phyloP scores from a whole-genome alignment of 2,888 invertebrate species.

The Therioaphis trifolii region DNA sequence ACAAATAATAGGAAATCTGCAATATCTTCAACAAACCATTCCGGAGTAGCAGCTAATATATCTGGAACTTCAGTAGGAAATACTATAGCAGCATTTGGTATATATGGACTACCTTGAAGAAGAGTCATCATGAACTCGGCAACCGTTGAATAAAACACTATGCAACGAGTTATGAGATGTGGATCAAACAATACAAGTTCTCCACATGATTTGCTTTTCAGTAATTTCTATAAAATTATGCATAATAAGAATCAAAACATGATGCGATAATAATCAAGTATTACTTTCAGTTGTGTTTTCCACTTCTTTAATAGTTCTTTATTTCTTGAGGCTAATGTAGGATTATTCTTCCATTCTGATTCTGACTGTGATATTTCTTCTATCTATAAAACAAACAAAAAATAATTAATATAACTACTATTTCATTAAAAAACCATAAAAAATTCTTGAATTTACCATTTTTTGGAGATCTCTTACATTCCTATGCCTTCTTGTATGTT shows the following conservation, averaged over 20 bases:
- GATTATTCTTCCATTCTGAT: conserved; percentile 83
- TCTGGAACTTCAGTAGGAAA: conserved; percentile 74
- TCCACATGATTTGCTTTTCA: conserved; percentile 84
- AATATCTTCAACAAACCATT: conserved; percentile 97
- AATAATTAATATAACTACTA: no score
- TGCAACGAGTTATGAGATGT: conserved; percentile 81
- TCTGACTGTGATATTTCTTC: conserved; percentile 86
- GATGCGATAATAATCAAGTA: neutral
- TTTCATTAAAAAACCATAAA: conserved; percentile 8
- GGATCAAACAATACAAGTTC: conserved; percentile 91
- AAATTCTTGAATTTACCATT: conserved; percentile 71
- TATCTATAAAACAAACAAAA: conserved; percentile 66
- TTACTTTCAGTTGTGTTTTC: conserved; percentile 83
- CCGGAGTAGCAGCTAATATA: conserved; percentile 90
- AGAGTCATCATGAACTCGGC: conserved; percentile 81
- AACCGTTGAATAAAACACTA: conserved; percentile 89
- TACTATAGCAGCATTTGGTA: conserved; percentile 67
- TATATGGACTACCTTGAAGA: conserved; percentile 68
- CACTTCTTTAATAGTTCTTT: conserved; percentile 86
- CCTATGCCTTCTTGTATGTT: conserved; percentile 80
- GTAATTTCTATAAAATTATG: conserved; percentile 65
- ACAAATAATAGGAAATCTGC: conserved; percentile 95
- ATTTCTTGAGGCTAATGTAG: conserved; percentile 79
- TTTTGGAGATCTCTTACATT: conserved; percentile 88
- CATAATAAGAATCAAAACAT: neutral